Evolutionary conservation across 2,797 vertebrate species (phyloP), one percentile per base, ranked within the genome.

Genomic region (Falco concolor): DNA sequence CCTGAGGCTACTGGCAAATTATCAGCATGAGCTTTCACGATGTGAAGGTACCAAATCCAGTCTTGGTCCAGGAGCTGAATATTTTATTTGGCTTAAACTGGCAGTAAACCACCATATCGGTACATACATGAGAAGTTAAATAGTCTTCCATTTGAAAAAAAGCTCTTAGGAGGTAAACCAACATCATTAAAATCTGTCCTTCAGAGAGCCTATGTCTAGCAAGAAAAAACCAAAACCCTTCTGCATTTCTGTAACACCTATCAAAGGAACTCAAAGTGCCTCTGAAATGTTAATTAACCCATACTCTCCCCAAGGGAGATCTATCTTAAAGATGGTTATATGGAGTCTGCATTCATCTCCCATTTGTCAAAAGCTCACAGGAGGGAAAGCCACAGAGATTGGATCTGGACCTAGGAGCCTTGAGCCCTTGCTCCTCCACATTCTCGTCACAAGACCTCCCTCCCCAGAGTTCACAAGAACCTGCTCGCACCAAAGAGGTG

Each of bases 271-370:
- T 85, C 78, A 78, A 83, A 91, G 84, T 1, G 10, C 75, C 61
- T 93, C 93, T 96, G 94, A 95, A 94, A 95, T 89, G 64, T 94
- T 97, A 95, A 97, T 97, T 96, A 97, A 96, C 95, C 92, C 53
- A 87, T 79, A 64, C 36, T 30, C 13, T 92, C 57, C 95, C 75
- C 77, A 83, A 78, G 90, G 77, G 54, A 84, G 68, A 84, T 72
- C 74, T 92, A 70, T 65, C 87, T 90, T 94, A 95, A 94, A 93
- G 95, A 93, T 24, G 42, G 44, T 75, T 89, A 74, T 92, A 96
- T 90, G 65, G 65, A 94, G 72, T 34, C 49, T 70, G 75, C 78
- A 85, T 90, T 90, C 63, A 88, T 90, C 83, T 88, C 73, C 72
- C 57, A 45, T 73, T 84, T 83, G 84, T 38, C 72, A 87, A 93